Percentiles rank a stretch among this genome's conserved stretches.
Conservation (phyloP, 2,113 vertebrate genomes). For the Sitta europaea region DNA sequence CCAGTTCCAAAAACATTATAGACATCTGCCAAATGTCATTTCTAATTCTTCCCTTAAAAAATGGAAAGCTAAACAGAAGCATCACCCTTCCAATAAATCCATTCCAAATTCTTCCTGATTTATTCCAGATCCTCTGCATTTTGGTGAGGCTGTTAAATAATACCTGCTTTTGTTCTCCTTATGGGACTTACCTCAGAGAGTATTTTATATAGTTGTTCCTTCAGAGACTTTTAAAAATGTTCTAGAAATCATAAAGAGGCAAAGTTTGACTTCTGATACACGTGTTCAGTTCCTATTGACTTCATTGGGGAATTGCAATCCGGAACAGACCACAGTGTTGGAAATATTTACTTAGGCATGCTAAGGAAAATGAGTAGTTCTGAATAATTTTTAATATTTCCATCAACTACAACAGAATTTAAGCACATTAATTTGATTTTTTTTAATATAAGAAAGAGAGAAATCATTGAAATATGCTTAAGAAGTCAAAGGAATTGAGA, state of each 20-base stretch:
- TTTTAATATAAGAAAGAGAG: neutral
- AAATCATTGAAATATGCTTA: constrained; percentile 5
- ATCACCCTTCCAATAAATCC: constrained; percentile 46
- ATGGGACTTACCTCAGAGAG: constrained; percentile 16
- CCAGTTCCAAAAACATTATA: constrained; percentile 55
- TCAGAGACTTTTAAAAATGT: constrained; percentile 26
- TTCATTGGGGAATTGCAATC: neutral
- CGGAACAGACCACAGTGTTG: neutral
- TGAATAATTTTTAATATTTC: constrained; percentile 50
- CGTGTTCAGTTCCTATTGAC: neutral
- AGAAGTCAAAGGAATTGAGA: constrained; percentile 45
- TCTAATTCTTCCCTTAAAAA: constrained; percentile 63
- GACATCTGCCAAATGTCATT: constrained; percentile 55
- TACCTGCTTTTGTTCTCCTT: constrained; percentile 4
- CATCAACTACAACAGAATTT: constrained; percentile 16
- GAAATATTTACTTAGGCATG: constrained; percentile 19
- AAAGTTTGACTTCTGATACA: constrained; percentile 18
- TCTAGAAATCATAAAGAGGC: constrained; percentile 39
- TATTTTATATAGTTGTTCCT: constrained; percentile 38
- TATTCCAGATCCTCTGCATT: constrained; percentile 32
- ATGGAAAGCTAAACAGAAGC: constrained; percentile 50
- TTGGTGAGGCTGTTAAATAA: constrained; percentile 17
- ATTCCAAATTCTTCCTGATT: constrained; percentile 50
- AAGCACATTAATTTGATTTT: neutral
- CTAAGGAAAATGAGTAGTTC: constrained; percentile 23